A percentile compares a stretch with the other conserved stretches of the same genome.
These are phyloP conservation scores for Coenonympha arcania DNA, from an alignment of 2,888 invertebrate genomes.

Conservation along the genomic window DNA sequence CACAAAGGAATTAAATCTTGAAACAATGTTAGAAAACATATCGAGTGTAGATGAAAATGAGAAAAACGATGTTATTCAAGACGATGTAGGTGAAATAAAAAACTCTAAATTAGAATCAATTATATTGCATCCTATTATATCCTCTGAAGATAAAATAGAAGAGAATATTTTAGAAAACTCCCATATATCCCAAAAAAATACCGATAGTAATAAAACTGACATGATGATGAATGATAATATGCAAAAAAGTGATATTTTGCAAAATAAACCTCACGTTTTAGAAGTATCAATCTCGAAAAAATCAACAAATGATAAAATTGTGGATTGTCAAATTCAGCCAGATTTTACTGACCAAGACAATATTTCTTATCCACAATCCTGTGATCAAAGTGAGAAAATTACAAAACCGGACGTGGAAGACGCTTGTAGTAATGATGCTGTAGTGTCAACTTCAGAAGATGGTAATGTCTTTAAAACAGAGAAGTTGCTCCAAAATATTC, in stretches of 20 bases:
- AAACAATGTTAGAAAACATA: slow-evolving; percentile 45
- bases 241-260: neutral
- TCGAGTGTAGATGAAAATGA: slow-evolving; percentile 31
- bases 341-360: neutral
- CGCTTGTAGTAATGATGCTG: slow-evolving; percentile 32
- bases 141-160: neutral
- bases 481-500: neutral
- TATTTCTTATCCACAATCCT: neutral
- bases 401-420: slow-evolving; percentile 1
- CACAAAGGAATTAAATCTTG: slow-evolving; percentile 44
- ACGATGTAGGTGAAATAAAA: neutral
- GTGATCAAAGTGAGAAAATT: neutral
- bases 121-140: neutral
- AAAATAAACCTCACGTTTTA: neutral
- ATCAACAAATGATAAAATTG: neutral
- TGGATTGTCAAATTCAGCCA: neutral
- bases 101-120: neutral
- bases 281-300: neutral
- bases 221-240: neutral
- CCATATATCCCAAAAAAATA: neutral
- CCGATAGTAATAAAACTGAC: neutral
- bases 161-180: neutral
- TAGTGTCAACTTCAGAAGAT: slow-evolving; percentile 48
- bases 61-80: slow-evolving; percentile 13
- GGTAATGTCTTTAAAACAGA: slow-evolving; percentile 2